A percentile compares a stretch with the other conserved stretches of the same genome.
Evolutionary conservation across 2,888 invertebrate species (phyloP).

Genomic region (Andrena chrysosceles): DNA sequence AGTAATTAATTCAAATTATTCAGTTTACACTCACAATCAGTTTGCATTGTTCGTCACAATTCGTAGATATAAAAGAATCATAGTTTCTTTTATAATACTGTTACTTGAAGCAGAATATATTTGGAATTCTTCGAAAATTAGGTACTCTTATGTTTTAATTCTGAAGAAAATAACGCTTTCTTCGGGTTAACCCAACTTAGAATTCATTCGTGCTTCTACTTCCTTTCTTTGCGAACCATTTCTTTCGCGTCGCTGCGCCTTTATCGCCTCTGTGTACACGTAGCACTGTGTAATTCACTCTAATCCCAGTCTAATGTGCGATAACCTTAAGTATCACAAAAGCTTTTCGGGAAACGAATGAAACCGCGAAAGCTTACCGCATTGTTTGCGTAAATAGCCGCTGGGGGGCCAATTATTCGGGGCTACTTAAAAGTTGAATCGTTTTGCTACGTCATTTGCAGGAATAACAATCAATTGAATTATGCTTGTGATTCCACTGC

Average conservation of each 20-base stretch:
- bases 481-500: too few relatives aligned
- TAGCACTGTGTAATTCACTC: constrained; percentile 42
- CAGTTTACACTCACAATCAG: too few relatives aligned
- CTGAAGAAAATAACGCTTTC: neutral
- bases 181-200: neutral
- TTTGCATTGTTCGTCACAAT: too few relatives aligned
- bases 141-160: neutral
- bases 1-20: too few relatives aligned
- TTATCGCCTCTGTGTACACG: constrained; percentile 35
- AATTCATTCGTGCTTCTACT: constrained; percentile 8
- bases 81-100: neutral
- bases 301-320: constrained; percentile 58
- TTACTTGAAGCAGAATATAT: neutral
- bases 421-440: neutral
- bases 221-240: constrained; percentile 24
- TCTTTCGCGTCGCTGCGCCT: constrained; percentile 28
- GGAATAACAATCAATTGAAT: too few relatives aligned
- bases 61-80: too few relatives aligned
- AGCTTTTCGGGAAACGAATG: constrained; percentile 48
- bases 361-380: constrained; percentile 24
- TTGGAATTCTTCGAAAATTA: neutral
- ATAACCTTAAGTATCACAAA: constrained; percentile 57
- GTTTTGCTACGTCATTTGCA: neutral
- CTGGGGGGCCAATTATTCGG: constrained; percentile 18
- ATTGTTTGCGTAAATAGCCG: constrained; percentile 19